Evolutionary conservation across 35 echinoderm and acorn worm genomes (phyloP), one percentile per base, ranked within the genome.

Genomic region (Chiridota heheva): DNA sequence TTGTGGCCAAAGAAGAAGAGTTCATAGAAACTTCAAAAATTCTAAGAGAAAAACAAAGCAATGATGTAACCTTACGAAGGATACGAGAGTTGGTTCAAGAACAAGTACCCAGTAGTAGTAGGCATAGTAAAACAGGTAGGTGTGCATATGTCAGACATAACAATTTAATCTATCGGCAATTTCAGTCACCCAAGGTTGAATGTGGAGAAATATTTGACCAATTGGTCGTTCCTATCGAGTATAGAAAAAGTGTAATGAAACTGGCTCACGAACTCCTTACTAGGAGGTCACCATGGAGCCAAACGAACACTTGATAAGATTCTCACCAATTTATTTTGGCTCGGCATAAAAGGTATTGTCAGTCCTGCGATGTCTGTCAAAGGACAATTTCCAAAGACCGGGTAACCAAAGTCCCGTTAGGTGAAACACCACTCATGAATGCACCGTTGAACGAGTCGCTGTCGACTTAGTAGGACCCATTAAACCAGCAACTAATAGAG

Each of bases 391-490:
- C 30, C 13, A 82, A 82, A 35, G 79, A 63, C 4, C 36, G 81
- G 60, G 34, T 83, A 5, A 27, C 63, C 24, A 72, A 83, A 42
- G 44, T 66, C n/a, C 42, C 39, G 15, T 42, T 83, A 18, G 81
- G 81, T 17, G 60, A 35, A 36, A 72, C 73, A 41, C 67, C 63
- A 10, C 3, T 83, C 7, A 71, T 83, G 47, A 66, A 42, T 32
- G 44, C 37, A 6, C 64, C 80, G 70, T 83, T 51, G 69, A 80
- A 58, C 36, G 85, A 30, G 44, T 87, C 18, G 74, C 60, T 12
- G 47, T 79, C 2, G 85, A 87, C 57, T 57, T 87, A 5, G 48
- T 80, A 7, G 85, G 85, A 20, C 48, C 85, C 40, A 59, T 56
- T 37, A 26, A 80, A 27, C 60, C 85, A 22, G 29, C n/a, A 18